These are phyloP conservation scores for Suillia variegata DNA, from an alignment of 2,888 invertebrate species.

Conservation along the genomic window DNA sequence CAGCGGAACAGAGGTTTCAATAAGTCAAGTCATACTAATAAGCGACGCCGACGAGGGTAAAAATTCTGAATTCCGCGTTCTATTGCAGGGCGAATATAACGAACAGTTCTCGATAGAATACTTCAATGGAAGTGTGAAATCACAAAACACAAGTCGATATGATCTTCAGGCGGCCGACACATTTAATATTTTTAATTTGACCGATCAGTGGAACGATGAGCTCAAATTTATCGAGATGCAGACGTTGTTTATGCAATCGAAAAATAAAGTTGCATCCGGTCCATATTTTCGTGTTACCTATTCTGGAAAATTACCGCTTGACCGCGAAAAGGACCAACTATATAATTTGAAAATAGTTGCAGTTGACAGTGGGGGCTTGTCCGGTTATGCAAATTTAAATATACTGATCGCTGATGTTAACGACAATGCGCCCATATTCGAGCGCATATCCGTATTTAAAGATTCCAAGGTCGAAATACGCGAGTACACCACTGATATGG, in stretches of 20 bases:
- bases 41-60: constrained; percentile 73
- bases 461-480: constrained; percentile 71
- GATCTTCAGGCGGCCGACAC: constrained; percentile 51
- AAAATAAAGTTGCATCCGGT: constrained; percentile 45
- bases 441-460: constrained; percentile 72
- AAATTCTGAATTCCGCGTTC: constrained; percentile 73
- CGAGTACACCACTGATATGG: constrained; percentile 66
- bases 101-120: constrained; percentile 68
- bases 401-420: constrained; percentile 79
- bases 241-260: constrained; percentile 52
- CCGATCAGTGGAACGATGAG: constrained; percentile 59
- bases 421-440: constrained; percentile 77
- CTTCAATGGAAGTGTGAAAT: constrained; percentile 65
- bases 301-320: constrained; percentile 64
- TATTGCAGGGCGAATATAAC: constrained; percentile 76
- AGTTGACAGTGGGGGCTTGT: constrained; percentile 76
- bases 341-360: constrained; percentile 77
- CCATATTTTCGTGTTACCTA: constrained; percentile 55
- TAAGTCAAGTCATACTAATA: constrained; percentile 72
- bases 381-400: constrained; percentile 73
- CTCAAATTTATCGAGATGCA: constrained; percentile 58
- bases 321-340: constrained; percentile 73
- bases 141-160: constrained; percentile 35
- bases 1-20: constrained; percentile 71
- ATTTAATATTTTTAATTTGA: constrained; percentile 56